Base-by-base conservation (phyloP, 2,888 invertebrate species). In the Branchipolynoe longqiensis region DNA sequence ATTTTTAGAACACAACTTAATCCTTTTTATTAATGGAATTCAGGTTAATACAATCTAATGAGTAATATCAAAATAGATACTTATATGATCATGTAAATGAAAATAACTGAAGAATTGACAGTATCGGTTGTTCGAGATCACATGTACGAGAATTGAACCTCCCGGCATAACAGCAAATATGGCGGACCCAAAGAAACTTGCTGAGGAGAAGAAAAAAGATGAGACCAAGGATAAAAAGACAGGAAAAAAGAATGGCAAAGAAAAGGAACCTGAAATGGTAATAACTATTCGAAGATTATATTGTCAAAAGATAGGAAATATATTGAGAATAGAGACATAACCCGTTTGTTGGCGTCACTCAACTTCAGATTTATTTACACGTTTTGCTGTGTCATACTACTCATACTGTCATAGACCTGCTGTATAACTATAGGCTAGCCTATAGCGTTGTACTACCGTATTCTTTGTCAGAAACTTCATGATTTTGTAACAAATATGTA, bases 231-330 rank as follows among this genome's bases (percentile, higher is more conserved):
- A 94, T 87, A 94, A 93, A 90, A 94, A 94, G 94, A 95, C 89
- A 74, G 94, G 94, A 31, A 94, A 94, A 62, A 88, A 87, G 40
- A 94, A 95, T 82, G 94, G 90, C 74, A 91, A 92, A 73, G 90
- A 91, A 40, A 92, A 92, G 87, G 93, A 95, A 89, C 94, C 93
- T 88, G 95, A 95, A 87, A 88, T 95, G 93, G 92, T 92, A 87
- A 78, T 28, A 40, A 40, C 6, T 36, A 22, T 6, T 8, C 12
- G 6, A 69, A n/a, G 22, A 69, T 3, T 3, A 6, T 12, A 4
- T 4, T 12, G 36, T 36, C n/a, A n/a, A n/a, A n/a, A n/a, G n/a
- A n/a, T n/a, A n/a, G n/a, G n/a, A n/a, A n/a, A n/a, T n/a, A n/a
- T n/a, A n/a, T n/a, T n/a, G n/a, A n/a, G n/a, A n/a, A n/a, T n/a